Conservation (phyloP, 2,797 vertebrate genomes). For the Sebastes reedi region DNA sequence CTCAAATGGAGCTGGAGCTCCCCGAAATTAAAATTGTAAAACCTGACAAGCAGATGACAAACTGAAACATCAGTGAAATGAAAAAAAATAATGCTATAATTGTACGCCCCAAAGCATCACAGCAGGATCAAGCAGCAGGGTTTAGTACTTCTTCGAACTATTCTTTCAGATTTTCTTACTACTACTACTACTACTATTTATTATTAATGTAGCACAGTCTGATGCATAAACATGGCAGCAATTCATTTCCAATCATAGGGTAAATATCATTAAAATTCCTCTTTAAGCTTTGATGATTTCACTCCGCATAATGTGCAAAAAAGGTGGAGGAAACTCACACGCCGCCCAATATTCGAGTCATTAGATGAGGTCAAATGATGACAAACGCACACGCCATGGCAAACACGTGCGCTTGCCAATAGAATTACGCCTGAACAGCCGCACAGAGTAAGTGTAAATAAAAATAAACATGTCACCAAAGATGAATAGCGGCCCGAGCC, state of each 20-base stretch:
- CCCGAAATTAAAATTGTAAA: constrained; percentile 27
- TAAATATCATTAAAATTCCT: neutral
- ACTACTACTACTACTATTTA: neutral
- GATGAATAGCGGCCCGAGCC: constrained; percentile 71
- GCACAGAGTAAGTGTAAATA: constrained; percentile 71
- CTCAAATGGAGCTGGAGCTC: neutral
- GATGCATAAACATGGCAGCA: constrained; percentile 10
- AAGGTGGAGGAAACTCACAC: neutral
- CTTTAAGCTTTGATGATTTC: neutral
- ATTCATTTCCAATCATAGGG: neutral
- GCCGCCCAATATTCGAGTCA: neutral
- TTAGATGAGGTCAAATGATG: constrained; percentile 15
- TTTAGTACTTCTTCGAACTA: neutral
- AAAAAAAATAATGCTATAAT: neutral
- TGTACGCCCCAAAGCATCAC: constrained; percentile 19
- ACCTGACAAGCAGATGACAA: constrained; percentile 30
- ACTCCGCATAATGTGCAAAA: neutral
- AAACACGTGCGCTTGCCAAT: constrained; percentile 25
- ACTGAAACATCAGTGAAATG: constrained; percentile 29
- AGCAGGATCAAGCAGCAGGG: constrained; percentile 14
- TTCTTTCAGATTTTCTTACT: constrained; percentile 9
- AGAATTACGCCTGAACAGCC: constrained; percentile 55
- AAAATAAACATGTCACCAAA: constrained; percentile 79
- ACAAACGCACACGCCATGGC: neutral
- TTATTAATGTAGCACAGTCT: neutral